Evolutionary conservation across 2,888 invertebrate species (phyloP), one percentile per base, ranked within the genome.

Genomic region (Philopedon plagiatum): DNA sequence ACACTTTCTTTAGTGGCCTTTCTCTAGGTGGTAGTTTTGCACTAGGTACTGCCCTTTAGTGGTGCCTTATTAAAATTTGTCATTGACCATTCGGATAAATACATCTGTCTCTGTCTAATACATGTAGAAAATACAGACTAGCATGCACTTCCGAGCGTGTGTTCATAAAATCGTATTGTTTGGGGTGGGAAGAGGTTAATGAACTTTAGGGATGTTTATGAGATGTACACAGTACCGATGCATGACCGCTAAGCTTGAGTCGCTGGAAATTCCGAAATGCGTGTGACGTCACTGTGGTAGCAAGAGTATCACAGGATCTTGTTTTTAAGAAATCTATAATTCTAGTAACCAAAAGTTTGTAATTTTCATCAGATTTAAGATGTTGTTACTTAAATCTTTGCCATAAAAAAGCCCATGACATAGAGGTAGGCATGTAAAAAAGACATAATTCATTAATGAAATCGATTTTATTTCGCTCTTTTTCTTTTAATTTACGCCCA

Each of bases 141-240:
- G n/a, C 29, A 29, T 1, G 5, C 39, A n/a, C 13, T 37, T 11
- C 37, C 2, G 5, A 15, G n/a, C 0, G 39, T 11, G 39, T 39
- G 39, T n/a, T n/a, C 1, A n/a, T 39, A 39, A 39, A 7, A 7
- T 29, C 7, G n/a, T 39, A 9, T n/a, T 39, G 1, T 39, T 39
- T 2, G 8, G 41, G 41, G 41, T 41, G 29, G 51, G 8, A 13
- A 5, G 26, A 18, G 51, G 51, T 54, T 54, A 54, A 18, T 54
- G 51, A 54, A 26, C 51, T 29, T 54, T 26, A 18, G 18, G 51
- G 51, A 7, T 54, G 5, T 29, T 29, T 46, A 9, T 46, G 39
- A 11, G 13, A 9, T 7, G 11, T 46, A 3, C 21, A 9, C 9
- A 21, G 11, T 46, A 19, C 21, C 3, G 7, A 21, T 9, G 21